A percentile compares a stretch with the other conserved stretches of the same genome.
These are phyloP conservation scores for Ochlodes sylvanus DNA, from an alignment of 2,888 invertebrate genomes.

Conservation along the genomic window DNA sequence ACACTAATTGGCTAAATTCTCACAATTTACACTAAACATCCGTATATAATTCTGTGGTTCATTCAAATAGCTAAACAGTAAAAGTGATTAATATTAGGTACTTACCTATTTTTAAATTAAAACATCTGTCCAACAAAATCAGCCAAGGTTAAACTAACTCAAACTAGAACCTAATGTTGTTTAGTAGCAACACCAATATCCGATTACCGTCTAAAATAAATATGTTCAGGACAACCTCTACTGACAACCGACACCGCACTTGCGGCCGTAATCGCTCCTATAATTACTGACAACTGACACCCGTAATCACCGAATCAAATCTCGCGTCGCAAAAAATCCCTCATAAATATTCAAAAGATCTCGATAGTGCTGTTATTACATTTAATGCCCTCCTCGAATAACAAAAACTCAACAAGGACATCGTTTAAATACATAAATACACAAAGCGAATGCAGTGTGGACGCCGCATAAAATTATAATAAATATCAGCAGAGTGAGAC, in stretches of 20 bases:
- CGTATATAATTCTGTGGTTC: too few relatives aligned
- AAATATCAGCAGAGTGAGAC: slow-evolving; percentile 70
- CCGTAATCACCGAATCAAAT: slow-evolving; percentile 71
- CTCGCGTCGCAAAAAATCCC: slow-evolving; percentile 58
- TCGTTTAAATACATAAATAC: slow-evolving; percentile 74
- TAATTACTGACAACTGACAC: slow-evolving; percentile 77
- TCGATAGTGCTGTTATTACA: slow-evolving; percentile 62
- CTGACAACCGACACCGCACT: slow-evolving; percentile 43
- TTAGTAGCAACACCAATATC: slow-evolving; percentile 18
- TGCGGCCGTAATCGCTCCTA: slow-evolving; percentile 50
- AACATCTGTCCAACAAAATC: slow-evolving; percentile 1
- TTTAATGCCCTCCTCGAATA: slow-evolving; percentile 67
- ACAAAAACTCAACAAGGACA: slow-evolving; percentile 71
- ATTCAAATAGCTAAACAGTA: too few relatives aligned
- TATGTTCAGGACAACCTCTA: slow-evolving; percentile 26
- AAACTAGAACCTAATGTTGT: background rate
- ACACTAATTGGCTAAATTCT: too few relatives aligned
- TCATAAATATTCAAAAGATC: slow-evolving; percentile 73
- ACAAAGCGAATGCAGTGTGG: slow-evolving; percentile 58
- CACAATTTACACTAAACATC: too few relatives aligned
- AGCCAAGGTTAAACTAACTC: background rate
- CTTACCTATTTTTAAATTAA: background rate
- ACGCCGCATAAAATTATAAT: slow-evolving; percentile 83
- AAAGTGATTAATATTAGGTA: too few relatives aligned
- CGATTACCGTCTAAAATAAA: slow-evolving; percentile 25